phyloP scores from a whole-genome alignment of 37 sponge, comb jelly and placozoan genomes.

The Aplysina aerophoba region DNA sequence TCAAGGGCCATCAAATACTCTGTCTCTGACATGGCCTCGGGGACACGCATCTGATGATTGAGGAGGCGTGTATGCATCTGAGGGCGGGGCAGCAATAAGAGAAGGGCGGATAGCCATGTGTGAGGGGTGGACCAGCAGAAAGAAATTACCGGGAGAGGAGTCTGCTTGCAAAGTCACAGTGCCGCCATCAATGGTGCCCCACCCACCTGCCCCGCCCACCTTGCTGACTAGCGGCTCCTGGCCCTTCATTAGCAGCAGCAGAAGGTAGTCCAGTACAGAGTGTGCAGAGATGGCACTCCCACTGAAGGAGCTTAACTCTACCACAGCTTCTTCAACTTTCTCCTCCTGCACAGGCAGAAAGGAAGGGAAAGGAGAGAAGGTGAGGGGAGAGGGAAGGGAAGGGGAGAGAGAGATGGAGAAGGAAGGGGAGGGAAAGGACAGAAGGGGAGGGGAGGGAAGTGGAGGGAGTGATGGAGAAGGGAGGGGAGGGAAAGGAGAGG shows the following conservation, averaged over 20 bases:
- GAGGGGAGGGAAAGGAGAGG: neutral
- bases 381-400: neutral
- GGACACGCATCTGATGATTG: constrained; percentile 13
- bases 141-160: too few relatives aligned
- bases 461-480: neutral
- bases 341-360: constrained; percentile 61
- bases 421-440: too few relatives aligned
- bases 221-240: constrained; percentile 62
- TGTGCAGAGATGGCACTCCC: constrained; percentile 37
- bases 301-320: constrained; percentile 53
- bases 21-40: constrained; percentile 54
- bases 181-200: too few relatives aligned
- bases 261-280: constrained; percentile 48
- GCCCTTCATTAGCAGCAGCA: constrained; percentile 44
- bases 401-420: neutral
- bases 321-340: constrained; percentile 50
- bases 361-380: neutral
- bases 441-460: constrained; percentile 36
- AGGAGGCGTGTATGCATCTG: constrained; percentile 54
- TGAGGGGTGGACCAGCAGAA: neutral
- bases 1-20: constrained; percentile 79
- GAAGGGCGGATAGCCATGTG: neutral
- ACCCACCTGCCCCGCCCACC: constrained; percentile 35
- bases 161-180: too few relatives aligned
- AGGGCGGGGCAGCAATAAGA: neutral